Evolutionary conservation across 2,888 invertebrate genomes (phyloP).

Genomic region (Choristoneura rosaceana): DNA sequence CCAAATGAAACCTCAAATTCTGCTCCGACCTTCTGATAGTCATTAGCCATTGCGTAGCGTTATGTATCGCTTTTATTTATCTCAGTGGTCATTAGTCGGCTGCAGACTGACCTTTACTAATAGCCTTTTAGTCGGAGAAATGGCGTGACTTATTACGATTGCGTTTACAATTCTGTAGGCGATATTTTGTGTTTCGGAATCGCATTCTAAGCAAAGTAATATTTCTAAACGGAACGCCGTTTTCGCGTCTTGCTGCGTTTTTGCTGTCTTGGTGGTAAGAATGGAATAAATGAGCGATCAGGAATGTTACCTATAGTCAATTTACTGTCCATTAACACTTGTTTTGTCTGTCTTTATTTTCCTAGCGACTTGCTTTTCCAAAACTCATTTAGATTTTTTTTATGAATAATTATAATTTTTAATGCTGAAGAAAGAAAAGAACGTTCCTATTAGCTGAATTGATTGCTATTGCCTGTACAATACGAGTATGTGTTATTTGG

Average conservation of each 20-base stretch:
- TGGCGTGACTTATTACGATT: slow-evolving; percentile 24
- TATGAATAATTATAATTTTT: no score
- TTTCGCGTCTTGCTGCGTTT: not conserved
- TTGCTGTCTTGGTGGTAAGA: not conserved
- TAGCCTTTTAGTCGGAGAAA: slow-evolving; percentile 21
- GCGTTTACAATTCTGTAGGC: not conserved
- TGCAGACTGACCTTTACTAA: slow-evolving; percentile 23
- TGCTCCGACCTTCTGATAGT: not conserved
- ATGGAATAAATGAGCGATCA: not conserved
- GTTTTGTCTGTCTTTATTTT: no score
- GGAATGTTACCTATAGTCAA: no score
- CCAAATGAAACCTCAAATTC: not conserved
- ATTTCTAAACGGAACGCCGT: not conserved
- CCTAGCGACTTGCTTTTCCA: no score
- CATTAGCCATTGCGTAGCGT: slow-evolving; percentile 11
- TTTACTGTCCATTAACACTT: no score
- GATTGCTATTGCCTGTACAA: no score
- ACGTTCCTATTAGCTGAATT: no score
- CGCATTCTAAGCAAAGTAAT: not conserved
- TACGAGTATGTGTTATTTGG: no score
- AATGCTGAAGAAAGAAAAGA: no score
- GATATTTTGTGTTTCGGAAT: not conserved
- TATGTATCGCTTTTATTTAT: slow-evolving; percentile 16
- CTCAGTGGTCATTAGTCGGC: slow-evolving; percentile 8
- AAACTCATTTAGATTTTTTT: no score